Base-by-base conservation (phyloP, 2,113 vertebrate species). In the Thinocorus orbignyianus region DNA sequence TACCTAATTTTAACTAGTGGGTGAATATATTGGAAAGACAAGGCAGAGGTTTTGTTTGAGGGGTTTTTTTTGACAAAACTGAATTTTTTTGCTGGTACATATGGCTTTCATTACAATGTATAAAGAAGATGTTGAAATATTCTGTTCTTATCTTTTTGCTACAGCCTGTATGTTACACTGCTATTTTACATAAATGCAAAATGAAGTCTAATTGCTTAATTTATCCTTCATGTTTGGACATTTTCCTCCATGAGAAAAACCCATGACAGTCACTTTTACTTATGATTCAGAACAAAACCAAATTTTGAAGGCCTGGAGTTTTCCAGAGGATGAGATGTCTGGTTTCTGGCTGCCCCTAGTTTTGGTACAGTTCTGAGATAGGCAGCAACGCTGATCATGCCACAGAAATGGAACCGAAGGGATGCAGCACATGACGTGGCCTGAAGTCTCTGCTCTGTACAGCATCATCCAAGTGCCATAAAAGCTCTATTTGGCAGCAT, bases 361-460 rank as follows among this genome's bases (percentile, higher is more conserved):
- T 81, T 37, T 86, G 39, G 19, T 41, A 60, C 37, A 25, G 51
- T 17, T 8, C 9, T 61, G 49, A 58, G 77, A 48, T 39, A 51
- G 39, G 22, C 15, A 60, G 61, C 16, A 22, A 26, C 23, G 39
- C 78, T 68, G 66, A 26, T 12, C 14, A 28, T 31, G 46, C 44
- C 48, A 48, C 66, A 57, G 74, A 37, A 76, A 62, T 7, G 18
- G 25, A 14, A 37, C 48, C 3, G 10, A 61, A 37, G 14, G 46
- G n/a, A 4, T 7, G 3, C 37, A 57, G 71, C 9, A 60, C 41
- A 19, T 0, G 0, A 9, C 15, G 4, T 3, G 11, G 17, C n/a
- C 62, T 46, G 65, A 68, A 44, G 20, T 69, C 31, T 66, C 52
- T 82, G 62, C 70, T 30, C 33, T 20, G 20, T 24, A 11, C 9